Base-by-base conservation (phyloP, 2,797 vertebrate species). In the Acipenser ruthenus region DNA sequence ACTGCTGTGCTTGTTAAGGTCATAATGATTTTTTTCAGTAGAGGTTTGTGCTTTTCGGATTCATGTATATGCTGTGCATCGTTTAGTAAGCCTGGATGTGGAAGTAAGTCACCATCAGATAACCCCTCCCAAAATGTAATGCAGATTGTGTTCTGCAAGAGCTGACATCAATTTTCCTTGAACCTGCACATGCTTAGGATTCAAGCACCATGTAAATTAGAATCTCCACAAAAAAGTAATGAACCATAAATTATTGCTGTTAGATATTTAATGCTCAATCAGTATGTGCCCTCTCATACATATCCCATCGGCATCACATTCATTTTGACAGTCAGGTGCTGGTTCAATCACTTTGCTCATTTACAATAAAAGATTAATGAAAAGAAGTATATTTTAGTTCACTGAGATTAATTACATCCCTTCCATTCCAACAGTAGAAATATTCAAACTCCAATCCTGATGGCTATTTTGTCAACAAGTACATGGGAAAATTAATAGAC, bases 281-380 rank as follows among this genome's bases (percentile, higher is more conserved):
- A 92, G 85, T 78, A 75, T 83, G 78, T 84, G 83, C 84, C 82
- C 87, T 89, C 88, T 86, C 83, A 87, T 89, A 85, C 86, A 78
- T 84, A 84, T 89, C 91, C 89, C 91, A 89, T 86, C 53, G 83
- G 89, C 85, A 84, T 84, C 88, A 82, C 85, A 82, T 85, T 88
- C 83, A 84, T 78, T 81, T 84, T 90, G 88, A 90, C 85, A 88
- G 80, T 84, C 85, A 81, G 82, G 82, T 89, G 81, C 84, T 83
- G 80, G 82, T 88, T 91, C 90, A 88, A 84, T 90, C 90, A 89
- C 86, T 88, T 83, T 83, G 84, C 87, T 91, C 88, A 87, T 90
- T 91, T 90, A 90, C 87, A 92, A 91, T 92, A 89, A 90, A 91
- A 94, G 90, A 95, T 94, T 90, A 93, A 95, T 94, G 90, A 88